A percentile compares a stretch with the other conserved stretches of the same genome.
Conservation (phyloP, 2,888 invertebrate genomes). For the Protonemura montana region DNA sequence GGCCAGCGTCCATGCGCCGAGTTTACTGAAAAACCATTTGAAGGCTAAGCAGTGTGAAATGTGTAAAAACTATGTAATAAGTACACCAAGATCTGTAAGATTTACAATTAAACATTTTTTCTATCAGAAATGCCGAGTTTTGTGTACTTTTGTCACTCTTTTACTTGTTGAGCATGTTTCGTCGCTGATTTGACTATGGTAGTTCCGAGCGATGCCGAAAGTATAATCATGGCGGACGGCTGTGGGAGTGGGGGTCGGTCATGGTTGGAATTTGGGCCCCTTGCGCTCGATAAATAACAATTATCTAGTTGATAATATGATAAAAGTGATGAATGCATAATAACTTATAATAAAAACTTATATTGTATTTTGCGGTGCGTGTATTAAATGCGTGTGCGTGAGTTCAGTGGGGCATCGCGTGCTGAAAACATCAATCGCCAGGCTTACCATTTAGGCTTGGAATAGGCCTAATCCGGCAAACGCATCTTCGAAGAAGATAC, state of each 20-base stretch:
- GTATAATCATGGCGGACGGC: constrained; percentile 57
- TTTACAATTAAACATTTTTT: neutral
- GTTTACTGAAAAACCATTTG: neutral
- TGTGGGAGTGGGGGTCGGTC: constrained; percentile 47
- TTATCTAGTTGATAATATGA: neutral
- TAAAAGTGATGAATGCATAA: constrained; percentile 5
- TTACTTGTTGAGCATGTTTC: neutral
- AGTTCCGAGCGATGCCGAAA: constrained; percentile 35
- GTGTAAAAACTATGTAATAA: neutral
- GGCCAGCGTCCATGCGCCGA: neutral
- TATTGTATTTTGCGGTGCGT: neutral
- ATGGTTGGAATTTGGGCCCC: neutral
- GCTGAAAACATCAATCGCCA: neutral
- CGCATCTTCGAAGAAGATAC: neutral
- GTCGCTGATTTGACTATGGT: neutral
- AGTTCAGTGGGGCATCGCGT: neutral
- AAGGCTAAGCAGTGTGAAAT: neutral
- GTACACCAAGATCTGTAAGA: neutral
- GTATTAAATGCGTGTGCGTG: neutral
- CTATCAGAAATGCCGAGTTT: neutral
- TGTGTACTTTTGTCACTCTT: neutral
- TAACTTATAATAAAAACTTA: constrained; percentile 23
- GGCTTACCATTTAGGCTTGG: neutral
- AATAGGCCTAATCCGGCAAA: constrained; percentile 7
- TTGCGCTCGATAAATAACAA: neutral